These are phyloP conservation scores for Epinotia ramella DNA, from an alignment of 2,888 invertebrate genomes.

Conservation along the genomic window DNA sequence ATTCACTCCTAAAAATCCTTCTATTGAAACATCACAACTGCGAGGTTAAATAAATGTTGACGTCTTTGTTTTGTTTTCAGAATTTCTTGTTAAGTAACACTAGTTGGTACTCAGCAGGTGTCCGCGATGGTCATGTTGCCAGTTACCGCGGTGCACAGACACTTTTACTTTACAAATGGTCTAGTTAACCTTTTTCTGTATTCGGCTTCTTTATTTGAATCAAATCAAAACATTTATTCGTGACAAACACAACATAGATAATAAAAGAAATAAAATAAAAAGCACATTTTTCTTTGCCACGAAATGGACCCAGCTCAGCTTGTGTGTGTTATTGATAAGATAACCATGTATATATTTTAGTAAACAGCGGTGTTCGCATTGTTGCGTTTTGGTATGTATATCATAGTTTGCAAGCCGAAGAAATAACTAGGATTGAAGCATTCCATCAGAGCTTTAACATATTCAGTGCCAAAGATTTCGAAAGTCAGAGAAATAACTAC, in stretches of 20 bases:
- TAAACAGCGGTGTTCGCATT: background rate
- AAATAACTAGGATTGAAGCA: no score
- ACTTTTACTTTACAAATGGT: constrained; percentile 56
- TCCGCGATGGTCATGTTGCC: constrained; percentile 57
- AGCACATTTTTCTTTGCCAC: no score
- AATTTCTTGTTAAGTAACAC: constrained; percentile 57
- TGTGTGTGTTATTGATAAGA: no score
- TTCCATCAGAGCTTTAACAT: no score
- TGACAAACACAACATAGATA: no score
- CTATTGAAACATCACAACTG: background rate
- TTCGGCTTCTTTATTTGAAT: constrained; percentile 24
- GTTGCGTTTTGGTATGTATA: background rate
- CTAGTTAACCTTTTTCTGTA: constrained; percentile 58
- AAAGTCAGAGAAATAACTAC: background rate
- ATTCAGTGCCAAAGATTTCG: no score
- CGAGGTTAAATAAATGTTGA: background rate
- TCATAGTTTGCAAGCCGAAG: background rate
- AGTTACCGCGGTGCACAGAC: constrained; percentile 51
- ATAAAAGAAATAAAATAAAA: no score
- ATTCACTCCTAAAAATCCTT: background rate
- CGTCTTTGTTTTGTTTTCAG: constrained; percentile 35
- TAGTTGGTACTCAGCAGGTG: constrained; percentile 50
- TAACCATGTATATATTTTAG: background rate
- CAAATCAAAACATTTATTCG: no score
- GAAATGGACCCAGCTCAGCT: no score